These are phyloP conservation scores for Epinephelus lanceolatus DNA, from an alignment of 2,113 vertebrate species.

Conservation along the genomic window DNA sequence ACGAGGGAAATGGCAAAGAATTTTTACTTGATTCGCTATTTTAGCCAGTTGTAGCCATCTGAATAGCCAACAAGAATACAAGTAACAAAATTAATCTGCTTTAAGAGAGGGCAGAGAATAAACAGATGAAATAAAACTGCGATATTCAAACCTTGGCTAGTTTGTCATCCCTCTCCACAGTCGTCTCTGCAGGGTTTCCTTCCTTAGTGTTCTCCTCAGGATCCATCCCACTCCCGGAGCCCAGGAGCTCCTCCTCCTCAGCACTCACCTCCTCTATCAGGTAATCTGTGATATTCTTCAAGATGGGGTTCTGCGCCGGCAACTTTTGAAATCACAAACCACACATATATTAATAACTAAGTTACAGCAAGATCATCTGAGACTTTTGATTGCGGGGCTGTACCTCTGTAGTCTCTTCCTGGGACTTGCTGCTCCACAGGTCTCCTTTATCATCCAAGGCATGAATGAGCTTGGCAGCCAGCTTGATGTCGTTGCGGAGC, in stretches of 20 bases:
- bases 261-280: constrained; percentile 96
- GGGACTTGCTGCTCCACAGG: constrained; percentile 86
- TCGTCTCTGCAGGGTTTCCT: constrained; percentile 90
- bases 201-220: constrained; percentile 90
- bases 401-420: constrained; percentile 81
- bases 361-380: not conserved
- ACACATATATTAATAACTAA: not conserved
- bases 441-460: constrained; percentile 90
- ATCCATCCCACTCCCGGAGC: constrained; percentile 85
- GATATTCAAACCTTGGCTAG: constrained; percentile 88
- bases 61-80: not conserved
- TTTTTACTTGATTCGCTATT: not conserved
- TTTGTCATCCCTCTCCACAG: constrained; percentile 93
- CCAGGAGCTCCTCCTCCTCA: constrained; percentile 93
- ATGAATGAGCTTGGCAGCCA: constrained; percentile 93
- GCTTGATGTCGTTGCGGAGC: constrained; percentile 93
- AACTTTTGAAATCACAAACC: constrained; percentile 72
- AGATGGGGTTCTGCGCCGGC: constrained; percentile 91
- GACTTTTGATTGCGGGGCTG: fast-evolving
- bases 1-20: not conserved
- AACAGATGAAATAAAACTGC: not conserved
- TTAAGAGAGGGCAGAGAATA: not conserved
- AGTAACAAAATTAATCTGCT: not conserved
- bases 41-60: not conserved
- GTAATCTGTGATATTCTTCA: constrained; percentile 96